Evolutionary conservation across 2,797 vertebrate species (phyloP).

Genomic region (Poeciliopsis infans): DNA sequence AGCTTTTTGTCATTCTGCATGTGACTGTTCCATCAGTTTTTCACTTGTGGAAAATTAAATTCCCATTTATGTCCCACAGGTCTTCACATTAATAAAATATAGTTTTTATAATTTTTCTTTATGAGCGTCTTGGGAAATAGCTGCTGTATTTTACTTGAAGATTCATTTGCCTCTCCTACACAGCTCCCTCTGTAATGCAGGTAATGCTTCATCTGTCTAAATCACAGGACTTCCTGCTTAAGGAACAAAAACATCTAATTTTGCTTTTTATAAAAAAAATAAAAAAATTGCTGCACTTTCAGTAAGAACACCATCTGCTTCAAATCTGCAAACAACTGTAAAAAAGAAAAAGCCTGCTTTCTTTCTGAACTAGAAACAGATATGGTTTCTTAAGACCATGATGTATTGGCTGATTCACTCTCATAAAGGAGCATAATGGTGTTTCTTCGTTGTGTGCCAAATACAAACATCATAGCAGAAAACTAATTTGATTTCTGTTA

Average conservation of each 20-base stretch:
- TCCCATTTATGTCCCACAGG: constrained; percentile 17
- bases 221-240: background rate
- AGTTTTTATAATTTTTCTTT: constrained; percentile 17
- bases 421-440: constrained; percentile 22
- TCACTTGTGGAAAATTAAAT: constrained; percentile 28
- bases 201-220: constrained; percentile 13
- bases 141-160: constrained; percentile 25
- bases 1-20: constrained; percentile 32
- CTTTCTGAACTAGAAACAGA: constrained; percentile 40
- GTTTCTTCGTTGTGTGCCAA: constrained; percentile 35
- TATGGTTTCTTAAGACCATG: constrained; percentile 6
- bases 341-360: constrained; percentile 16
- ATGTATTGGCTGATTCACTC: constrained; percentile 24
- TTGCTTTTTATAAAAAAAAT: background rate
- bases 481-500: constrained; percentile 42
- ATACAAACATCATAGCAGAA: constrained; percentile 31
- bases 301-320: constrained; percentile 57
- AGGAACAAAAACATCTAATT: background rate
- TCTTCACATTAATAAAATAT: constrained; percentile 37
- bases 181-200: constrained; percentile 1
- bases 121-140: constrained; percentile 24
- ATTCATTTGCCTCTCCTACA: constrained; percentile 19
- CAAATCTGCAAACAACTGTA: constrained; percentile 48
- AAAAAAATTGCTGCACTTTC: background rate
- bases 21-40: constrained; percentile 24